Base-by-base conservation (phyloP, 2,797 vertebrate genomes). In the Sardinella longiceps region DNA sequence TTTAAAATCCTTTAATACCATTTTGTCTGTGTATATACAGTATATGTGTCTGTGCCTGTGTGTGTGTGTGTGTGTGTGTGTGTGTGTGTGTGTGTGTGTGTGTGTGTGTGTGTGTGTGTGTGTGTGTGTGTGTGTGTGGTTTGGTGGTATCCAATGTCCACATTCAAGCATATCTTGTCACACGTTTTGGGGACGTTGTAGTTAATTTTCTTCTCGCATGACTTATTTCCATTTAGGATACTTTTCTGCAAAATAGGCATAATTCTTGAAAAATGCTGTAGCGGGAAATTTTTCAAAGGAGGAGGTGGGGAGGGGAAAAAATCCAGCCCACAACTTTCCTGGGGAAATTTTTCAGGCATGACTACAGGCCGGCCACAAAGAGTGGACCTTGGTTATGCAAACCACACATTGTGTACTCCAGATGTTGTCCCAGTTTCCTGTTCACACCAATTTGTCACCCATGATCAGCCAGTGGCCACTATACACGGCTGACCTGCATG, bases 361-460 rank as follows among this genome's bases (percentile, higher is more conserved):
- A 56, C 81, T 37, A 53, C 66, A 15, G 25, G 81, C 70, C 70
- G 70, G 87, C 50, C 66, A 70, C 37, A 84, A 63, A 88, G 81
- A 80, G 53, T 80, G 85, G 87, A 89, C 87, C 85, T 84, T 83
- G 87, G 84, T 82, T 58, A n/a, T 46, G 58, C 80, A 84, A 45
- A 45, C 9, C 85, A 84, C 81, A 66, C 87, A 85, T 85, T 86
- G 82, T 85, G 4, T 46, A 81, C 86, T 90, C 88, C 89, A 91
- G 91, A 90, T 91, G 93, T 88, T 90, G 89, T 89, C 89, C 89
- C 87, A 88, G 84, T 92, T 90, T 89, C 66, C 86, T 83, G 87
- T 91, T 90, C 84, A 83, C 53, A 84, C 80, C 81, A 83, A 2
- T 84, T 53, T 70, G 53, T 60, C 60, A 77, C 89, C 89, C 39